Percentiles rank a stretch among this genome's conserved stretches.
Conservation (phyloP, 2,888 invertebrate species). For the Pelosia muscerda region DNA sequence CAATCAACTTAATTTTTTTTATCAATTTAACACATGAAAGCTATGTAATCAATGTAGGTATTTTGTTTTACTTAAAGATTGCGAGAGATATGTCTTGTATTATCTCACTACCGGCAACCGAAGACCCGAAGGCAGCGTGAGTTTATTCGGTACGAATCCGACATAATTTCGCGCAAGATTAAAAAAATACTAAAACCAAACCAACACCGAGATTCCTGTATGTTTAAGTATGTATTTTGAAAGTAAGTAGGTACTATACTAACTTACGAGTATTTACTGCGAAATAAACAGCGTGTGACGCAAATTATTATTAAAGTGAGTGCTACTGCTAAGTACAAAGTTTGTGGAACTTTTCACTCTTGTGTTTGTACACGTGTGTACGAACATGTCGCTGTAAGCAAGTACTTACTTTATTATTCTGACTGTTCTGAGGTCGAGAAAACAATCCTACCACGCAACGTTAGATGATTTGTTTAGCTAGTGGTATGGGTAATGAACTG, state of each 20-base stretch:
- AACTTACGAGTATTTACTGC: not conserved
- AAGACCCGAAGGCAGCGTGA: too few relatives aligned
- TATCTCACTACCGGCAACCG: too few relatives aligned
- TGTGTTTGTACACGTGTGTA: not conserved
- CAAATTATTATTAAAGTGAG: not conserved
- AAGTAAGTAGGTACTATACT: not conserved
- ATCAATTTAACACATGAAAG: too few relatives aligned
- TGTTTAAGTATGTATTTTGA: not conserved
- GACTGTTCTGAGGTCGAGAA: not conserved
- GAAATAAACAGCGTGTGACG: not conserved
- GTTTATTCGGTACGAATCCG: too few relatives aligned
- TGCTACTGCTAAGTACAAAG: slow-evolving; percentile 2
- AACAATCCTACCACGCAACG: not conserved
- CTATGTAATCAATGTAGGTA: too few relatives aligned
- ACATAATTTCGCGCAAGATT: too few relatives aligned
- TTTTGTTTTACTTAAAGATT: too few relatives aligned
- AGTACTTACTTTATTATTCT: not conserved
- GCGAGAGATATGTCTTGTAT: too few relatives aligned
- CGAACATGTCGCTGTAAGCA: not conserved
- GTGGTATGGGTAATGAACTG: too few relatives aligned
- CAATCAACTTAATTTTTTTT: too few relatives aligned
- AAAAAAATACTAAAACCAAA: not conserved
- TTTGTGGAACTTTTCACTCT: not conserved
- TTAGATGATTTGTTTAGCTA: not conserved
- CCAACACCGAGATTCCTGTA: not conserved